phyloP scores from a whole-genome alignment of 2,797 vertebrate genomes.

The Lateolabrax maculatus region DNA sequence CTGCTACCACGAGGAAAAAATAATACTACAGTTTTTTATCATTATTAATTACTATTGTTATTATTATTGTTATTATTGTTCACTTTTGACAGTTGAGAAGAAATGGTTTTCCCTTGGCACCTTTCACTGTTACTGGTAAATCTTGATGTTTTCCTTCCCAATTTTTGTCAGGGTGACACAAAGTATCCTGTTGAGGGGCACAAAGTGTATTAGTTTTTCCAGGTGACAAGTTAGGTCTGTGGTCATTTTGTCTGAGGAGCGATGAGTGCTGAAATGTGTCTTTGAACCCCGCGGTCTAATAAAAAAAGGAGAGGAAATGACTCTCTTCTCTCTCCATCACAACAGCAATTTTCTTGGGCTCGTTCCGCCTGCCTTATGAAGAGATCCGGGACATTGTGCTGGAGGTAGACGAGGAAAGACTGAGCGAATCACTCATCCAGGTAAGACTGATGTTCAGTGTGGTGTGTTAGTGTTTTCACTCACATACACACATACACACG shows the following conservation, averaged over 20 bases:
- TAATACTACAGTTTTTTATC: not conserved
- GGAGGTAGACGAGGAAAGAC: slow-evolving; percentile 93
- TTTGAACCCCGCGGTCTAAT: slow-evolving; percentile 74
- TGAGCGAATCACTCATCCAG: slow-evolving; percentile 98
- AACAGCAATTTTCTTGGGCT: slow-evolving; percentile 98
- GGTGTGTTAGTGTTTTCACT: slow-evolving; percentile 33
- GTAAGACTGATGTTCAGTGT: slow-evolving; percentile 83
- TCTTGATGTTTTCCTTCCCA: slow-evolving; percentile 43
- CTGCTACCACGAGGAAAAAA: not conserved
- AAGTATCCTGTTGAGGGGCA: slow-evolving; percentile 46
- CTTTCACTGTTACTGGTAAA: slow-evolving; percentile 27
- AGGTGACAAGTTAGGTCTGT: slow-evolving; percentile 70
- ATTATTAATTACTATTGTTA: not conserved
- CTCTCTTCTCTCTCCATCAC: slow-evolving; percentile 79
- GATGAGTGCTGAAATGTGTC: slow-evolving; percentile 68
- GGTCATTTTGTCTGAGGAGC: slow-evolving; percentile 75
- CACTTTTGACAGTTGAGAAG: slow-evolving; percentile 3
- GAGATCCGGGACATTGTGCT: slow-evolving; percentile 97
- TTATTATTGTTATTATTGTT: not conserved
- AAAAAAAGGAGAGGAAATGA: slow-evolving; percentile 73
- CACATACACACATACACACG: not conserved
- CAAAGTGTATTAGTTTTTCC: slow-evolving; percentile 70
- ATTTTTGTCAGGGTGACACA: slow-evolving; percentile 61
- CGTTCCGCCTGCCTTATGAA: slow-evolving; percentile 97
- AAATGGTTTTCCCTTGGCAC: not conserved